phyloP scores from a whole-genome alignment of 2,888 invertebrate genomes.

The Myopa tessellatipennis region DNA sequence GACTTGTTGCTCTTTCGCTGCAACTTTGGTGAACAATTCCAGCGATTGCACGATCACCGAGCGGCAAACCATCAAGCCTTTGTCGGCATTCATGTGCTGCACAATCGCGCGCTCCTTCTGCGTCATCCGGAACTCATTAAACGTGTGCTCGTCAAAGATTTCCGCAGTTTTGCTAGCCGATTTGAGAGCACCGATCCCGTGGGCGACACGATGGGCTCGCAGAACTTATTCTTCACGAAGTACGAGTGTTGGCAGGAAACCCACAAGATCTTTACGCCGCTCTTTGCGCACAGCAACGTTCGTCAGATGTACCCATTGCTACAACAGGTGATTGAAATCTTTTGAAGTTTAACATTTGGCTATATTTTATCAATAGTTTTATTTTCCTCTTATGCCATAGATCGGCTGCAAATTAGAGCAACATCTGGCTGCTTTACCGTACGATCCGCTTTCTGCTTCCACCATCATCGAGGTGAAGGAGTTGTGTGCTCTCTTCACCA shows the following conservation, averaged over 20 bases:
- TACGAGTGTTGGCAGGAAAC: constrained; percentile 68
- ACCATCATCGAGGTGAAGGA: constrained; percentile 56
- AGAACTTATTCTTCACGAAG: constrained; percentile 67
- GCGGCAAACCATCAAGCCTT: constrained; percentile 51
- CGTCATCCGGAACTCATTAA: constrained; percentile 69
- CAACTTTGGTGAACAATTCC: constrained; percentile 61
- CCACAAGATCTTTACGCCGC: constrained; percentile 66
- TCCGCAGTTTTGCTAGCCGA: constrained; percentile 63
- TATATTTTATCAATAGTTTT: not conserved
- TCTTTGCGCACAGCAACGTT: constrained; percentile 66
- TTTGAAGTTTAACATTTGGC: not conserved
- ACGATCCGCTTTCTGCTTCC: constrained; percentile 40
- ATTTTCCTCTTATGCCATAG: constrained; percentile 33
- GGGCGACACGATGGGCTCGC: constrained; percentile 64
- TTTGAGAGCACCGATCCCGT: constrained; percentile 58
- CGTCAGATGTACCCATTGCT: constrained; percentile 62
- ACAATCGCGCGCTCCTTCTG: constrained; percentile 66
- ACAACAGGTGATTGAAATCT: constrained; percentile 47
- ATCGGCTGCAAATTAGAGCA: constrained; percentile 59
- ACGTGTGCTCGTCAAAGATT: constrained; percentile 67
- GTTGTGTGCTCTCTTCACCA: constrained; percentile 61
- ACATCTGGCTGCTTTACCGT: constrained; percentile 50
- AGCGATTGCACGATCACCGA: constrained; percentile 58
- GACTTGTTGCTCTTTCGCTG: constrained; percentile 59
- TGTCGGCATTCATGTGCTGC: constrained; percentile 66